These are phyloP conservation scores for Scopus umbretta DNA, from an alignment of 2,113 vertebrate genomes.

Conservation along the genomic window DNA sequence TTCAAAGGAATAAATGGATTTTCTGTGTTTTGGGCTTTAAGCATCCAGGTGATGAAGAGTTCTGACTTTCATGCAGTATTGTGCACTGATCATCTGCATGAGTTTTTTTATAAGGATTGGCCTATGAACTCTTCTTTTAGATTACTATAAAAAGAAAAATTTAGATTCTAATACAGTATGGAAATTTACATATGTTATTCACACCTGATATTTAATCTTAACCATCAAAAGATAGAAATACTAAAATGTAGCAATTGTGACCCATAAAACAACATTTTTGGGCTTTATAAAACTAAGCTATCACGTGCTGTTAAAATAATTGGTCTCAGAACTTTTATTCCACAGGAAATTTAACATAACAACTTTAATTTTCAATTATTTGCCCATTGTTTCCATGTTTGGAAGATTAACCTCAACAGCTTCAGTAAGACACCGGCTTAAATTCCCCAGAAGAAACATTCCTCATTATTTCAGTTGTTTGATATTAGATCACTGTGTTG, in stretches of 20 bases:
- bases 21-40: background rate
- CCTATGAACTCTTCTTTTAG: background rate
- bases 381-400: background rate
- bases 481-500: background rate
- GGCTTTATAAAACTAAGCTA: background rate
- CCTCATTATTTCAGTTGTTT: background rate
- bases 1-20: background rate
- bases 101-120: accelerated
- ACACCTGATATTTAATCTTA: background rate
- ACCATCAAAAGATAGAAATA: background rate
- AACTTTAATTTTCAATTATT: background rate
- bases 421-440: background rate
- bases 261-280: background rate
- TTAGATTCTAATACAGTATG: background rate
- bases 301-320: background rate
- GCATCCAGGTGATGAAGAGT: background rate
- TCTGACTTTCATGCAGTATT: background rate
- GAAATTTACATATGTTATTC: background rate
- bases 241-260: background rate
- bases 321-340: background rate
- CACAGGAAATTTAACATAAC: background rate
- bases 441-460: background rate
- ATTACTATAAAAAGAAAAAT: background rate
- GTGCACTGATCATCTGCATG: background rate
- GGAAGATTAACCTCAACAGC: background rate